Evolutionary conservation across 1,140 invertebrate species (phyloP), one percentile per base, ranked within the genome.

Genomic region (Notospermus geniculatus): DNA sequence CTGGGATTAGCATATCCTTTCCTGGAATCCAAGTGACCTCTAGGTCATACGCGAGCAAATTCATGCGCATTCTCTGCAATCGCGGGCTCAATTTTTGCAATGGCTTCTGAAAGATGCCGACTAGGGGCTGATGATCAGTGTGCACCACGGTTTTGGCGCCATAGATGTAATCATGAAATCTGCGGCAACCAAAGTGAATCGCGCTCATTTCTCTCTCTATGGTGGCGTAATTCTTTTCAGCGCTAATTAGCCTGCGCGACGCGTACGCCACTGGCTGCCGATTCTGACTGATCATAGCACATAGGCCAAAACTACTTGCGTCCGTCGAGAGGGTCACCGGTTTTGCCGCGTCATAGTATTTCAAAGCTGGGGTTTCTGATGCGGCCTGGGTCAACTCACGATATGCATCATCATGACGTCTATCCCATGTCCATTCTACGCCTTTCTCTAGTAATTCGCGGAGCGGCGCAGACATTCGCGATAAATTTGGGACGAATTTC

Each of bases 171-270:
- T n/a, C n/a, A 19, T 60, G 9, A 29, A 81, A 83, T 39, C 69
- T 61, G 54, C 77, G 71, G 0, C 76, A 67, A 5, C 71, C 71
- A 62, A 80, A 84, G 2, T 83, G 69, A 43, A 84, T 82, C 2
- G 82, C 77, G 1, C 81, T 67, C 5, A 79, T 71, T 65, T 84
- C 80, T 59, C 78, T 75, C 54, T 84, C 79, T 1, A 83, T 73
- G 68, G 82, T 77, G 23, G 70, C 74, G 59, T 83, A 83, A 41
- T 81, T 81, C 39, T 66, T n/a, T 66, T 84, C 77, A 43, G 71
- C 69, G 27, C 62, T 28, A 23, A 74, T 79, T n/a, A 83, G 63
- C 13, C 74, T 66, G 17, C 79, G 59, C 2, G 80, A 83, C 5
- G 77, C 77, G 66, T 73, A 83, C 1, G 75, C 74, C 1, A 83